Evolutionary conservation across 2,113 vertebrate genomes (phyloP).

Genomic region (Ceyx melanurus): DNA sequence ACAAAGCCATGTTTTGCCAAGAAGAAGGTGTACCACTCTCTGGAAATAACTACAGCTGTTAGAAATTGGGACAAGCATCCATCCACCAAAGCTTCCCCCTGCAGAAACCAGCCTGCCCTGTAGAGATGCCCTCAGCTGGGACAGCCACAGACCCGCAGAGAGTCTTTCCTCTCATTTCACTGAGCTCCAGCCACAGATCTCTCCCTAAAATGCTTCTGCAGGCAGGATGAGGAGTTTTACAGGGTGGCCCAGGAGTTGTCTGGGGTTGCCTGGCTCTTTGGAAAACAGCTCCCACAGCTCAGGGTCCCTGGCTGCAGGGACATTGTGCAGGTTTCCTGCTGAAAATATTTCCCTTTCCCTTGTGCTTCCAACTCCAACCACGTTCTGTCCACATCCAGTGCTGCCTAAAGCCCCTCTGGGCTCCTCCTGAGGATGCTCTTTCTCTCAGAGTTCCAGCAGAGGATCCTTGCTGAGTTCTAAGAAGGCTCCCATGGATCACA

Average conservation of each 20-base stretch:
- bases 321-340: conserved; percentile 1
- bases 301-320: neutral
- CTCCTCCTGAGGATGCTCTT: conserved; percentile 45
- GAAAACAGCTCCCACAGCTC: neutral
- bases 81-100: neutral
- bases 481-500: conserved; percentile 15
- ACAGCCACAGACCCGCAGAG: neutral
- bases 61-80: neutral
- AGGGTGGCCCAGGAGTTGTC: neutral
- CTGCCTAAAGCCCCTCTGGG: conserved; percentile 18
- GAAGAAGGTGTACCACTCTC: neutral
- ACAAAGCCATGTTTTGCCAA: neutral
- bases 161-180: neutral
- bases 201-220: neutral
- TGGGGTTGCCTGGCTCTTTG: neutral
- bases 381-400: conserved; percentile 45
- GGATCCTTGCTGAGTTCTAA: conserved; percentile 47
- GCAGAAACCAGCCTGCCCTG: neutral
- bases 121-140: neutral
- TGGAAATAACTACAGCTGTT: neutral
- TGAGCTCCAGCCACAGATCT: neutral
- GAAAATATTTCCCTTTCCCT: neutral
- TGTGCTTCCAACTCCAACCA: neutral
- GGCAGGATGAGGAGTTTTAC: neutral
- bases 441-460: conserved; percentile 9